Percentiles rank a stretch among this genome's conserved stretches.
Evolutionary conservation across 1,140 invertebrate genomes (phyloP).

Genomic region (Gerris buenoi): DNA sequence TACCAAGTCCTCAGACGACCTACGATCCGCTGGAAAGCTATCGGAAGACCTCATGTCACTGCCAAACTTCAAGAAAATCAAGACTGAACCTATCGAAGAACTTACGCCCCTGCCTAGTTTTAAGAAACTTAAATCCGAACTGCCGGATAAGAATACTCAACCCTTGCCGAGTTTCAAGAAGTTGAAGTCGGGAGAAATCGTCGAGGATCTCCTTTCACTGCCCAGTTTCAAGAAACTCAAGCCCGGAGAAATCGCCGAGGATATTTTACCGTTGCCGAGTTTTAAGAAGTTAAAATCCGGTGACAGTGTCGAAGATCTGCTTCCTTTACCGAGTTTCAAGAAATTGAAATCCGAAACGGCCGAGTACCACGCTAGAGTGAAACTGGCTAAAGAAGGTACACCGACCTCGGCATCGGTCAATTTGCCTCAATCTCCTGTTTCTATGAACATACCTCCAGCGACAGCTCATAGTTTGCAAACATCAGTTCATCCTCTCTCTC

Average conservation of each 20-base stretch:
- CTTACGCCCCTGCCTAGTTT: neutral
- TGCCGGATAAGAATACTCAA: neutral
- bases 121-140: conserved; percentile 2
- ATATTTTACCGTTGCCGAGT: neutral
- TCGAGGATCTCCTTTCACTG: neutral
- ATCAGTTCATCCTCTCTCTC: no score
- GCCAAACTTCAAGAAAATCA: neutral
- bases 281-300: neutral
- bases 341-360: neutral
- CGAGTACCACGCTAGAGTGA: neutral
- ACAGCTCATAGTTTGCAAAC: no score
- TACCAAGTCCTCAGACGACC: neutral
- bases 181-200: neutral
- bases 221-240: neutral
- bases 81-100: neutral
- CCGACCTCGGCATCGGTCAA: no score
- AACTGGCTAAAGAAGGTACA: neutral
- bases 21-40: neutral
- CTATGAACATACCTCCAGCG: no score
- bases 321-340: conserved; percentile 2
- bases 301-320: neutral
- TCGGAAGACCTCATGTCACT: neutral
- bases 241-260: neutral
- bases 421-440: no score
- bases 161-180: neutral